Conservation (phyloP, 1,140 invertebrate genomes). For the Caenorhabditis elegans region WBcel235 BX284605.5:10482001-10482500, state of each 20-base stretch:
- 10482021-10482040: conserved; percentile 54
- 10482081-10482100: too few relatives aligned
- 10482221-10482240: conserved; percentile 16
- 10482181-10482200: conserved; percentile 41
- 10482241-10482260: conserved; percentile 45
- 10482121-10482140: too few relatives aligned
- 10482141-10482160: too few relatives aligned
- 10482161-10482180: conserved; percentile 51
- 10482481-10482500: conserved; percentile 51
- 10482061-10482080: too few relatives aligned
- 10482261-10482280: conserved; percentile 50
- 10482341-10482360: neutral
- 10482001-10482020: conserved; percentile 43
- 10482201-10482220: conserved; percentile 38
- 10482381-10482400: conserved; percentile 47
- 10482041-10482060: conserved; percentile 39
- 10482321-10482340: conserved; percentile 38
- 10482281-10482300: conserved; percentile 48
- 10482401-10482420: conserved; percentile 47
- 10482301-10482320: conserved; percentile 45
- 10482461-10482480: conserved; percentile 43
- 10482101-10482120: too few relatives aligned
- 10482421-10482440: conserved; percentile 45
- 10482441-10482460: conserved; percentile 51
- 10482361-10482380: conserved; percentile 11